Evolutionary conservation across 2,888 invertebrate species (phyloP).

Genomic region (Dicyrtomina minuta): DNA sequence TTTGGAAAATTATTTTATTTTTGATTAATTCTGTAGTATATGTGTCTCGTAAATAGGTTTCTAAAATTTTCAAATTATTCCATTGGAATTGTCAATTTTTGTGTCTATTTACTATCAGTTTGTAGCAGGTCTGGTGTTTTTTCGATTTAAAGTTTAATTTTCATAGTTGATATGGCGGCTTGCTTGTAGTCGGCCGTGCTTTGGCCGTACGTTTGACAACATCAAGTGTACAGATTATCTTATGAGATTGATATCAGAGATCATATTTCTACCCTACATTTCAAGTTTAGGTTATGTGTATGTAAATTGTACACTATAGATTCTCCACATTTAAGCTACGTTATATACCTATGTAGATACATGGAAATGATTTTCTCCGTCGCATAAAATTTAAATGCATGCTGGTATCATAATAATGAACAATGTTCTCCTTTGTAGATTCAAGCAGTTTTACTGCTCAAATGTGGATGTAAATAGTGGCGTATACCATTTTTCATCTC

Average conservation of each 20-base stretch:
- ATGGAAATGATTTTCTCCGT: too few species aligned
- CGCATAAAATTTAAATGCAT: too few species aligned
- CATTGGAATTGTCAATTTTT: not conserved
- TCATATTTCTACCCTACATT: not conserved
- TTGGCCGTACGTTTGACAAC: not conserved
- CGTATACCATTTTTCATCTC: too few species aligned
- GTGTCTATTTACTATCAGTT: not conserved
- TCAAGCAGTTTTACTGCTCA: too few species aligned
- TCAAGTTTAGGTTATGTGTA: not conserved
- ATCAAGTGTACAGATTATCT: not conserved
- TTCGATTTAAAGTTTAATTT: not conserved
- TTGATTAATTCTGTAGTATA: not conserved
- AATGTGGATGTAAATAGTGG: too few species aligned
- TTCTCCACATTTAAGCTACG: too few species aligned
- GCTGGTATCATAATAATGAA: too few species aligned
- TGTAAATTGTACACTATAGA: too few species aligned
- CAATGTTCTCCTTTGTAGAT: too few species aligned
- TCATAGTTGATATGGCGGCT: not conserved
- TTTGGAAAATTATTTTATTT: slow-evolving; percentile 3
- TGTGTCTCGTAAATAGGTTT: not conserved
- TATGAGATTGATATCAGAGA: not conserved
- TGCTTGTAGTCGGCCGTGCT: not conserved
- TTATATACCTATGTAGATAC: too few species aligned
- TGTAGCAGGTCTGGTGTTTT: not conserved
- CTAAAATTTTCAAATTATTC: not conserved